phyloP scores from a whole-genome alignment of 2,888 invertebrate species.

The Ethmia dodecea region DNA sequence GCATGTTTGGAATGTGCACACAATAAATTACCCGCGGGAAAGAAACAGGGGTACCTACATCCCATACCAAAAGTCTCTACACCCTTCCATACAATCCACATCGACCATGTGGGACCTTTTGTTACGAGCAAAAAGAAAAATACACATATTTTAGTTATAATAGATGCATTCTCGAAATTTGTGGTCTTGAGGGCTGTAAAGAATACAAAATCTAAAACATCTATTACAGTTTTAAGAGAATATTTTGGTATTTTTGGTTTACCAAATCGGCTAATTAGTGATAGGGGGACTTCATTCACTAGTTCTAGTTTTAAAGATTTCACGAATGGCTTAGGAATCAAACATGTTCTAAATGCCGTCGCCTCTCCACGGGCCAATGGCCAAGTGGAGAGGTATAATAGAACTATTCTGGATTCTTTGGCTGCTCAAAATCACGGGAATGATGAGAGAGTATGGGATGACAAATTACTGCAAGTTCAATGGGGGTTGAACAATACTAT shows the following conservation, averaged over 20 bases:
- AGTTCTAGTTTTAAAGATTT: not conserved
- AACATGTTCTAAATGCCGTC: slow-evolving; percentile 24
- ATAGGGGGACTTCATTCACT: not conserved
- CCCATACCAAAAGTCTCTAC: slow-evolving; percentile 37
- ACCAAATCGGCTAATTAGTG: not conserved
- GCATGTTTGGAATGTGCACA: slow-evolving; percentile 44
- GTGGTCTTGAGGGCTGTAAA: slow-evolving; percentile 26
- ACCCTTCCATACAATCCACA: slow-evolving; percentile 43
- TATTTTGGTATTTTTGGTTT: not conserved
- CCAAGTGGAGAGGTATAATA: slow-evolving; percentile 22
- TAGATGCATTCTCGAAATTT: slow-evolving; percentile 45
- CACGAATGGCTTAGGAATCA: slow-evolving; percentile 3
- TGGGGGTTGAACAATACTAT: slow-evolving; percentile 11
- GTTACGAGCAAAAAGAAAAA: slow-evolving; percentile 32
- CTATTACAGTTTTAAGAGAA: not conserved
- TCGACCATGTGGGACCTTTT: slow-evolving; percentile 51
- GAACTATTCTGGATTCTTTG: slow-evolving; percentile 1
- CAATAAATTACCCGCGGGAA: slow-evolving; percentile 25
- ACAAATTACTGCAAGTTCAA: slow-evolving; percentile 6
- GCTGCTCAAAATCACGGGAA: not conserved
- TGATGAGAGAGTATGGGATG: slow-evolving; percentile 10
- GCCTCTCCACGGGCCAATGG: slow-evolving; percentile 22
- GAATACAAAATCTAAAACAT: slow-evolving; percentile 6
- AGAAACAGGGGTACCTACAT: slow-evolving; percentile 31
- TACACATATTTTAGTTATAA: slow-evolving; percentile 28